Base-by-base conservation (phyloP, 2,888 invertebrate species). In the Dilophus febrilis region DNA sequence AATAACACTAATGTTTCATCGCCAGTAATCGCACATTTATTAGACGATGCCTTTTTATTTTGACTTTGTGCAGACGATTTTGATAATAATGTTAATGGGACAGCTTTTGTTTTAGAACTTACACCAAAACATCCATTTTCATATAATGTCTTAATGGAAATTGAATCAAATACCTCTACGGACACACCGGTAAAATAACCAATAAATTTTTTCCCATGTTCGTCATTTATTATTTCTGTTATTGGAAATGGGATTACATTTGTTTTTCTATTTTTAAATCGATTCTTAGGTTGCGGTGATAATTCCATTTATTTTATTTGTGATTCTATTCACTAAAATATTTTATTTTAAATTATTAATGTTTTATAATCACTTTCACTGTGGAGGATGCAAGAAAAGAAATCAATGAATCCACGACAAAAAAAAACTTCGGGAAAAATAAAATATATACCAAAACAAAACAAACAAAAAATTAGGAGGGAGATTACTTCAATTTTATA, bases 71-170 rank as follows among this genome's bases (percentile, higher is more conserved):
- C 55, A 39, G 63, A 61, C 45, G 51, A 59, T 34, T 50, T 51
- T 49, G 57, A 63, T 26, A 56, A 57, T 45, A 58, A 63, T n/a
- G n/a, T n/a, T 26, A 55, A 59, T 42, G 66, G 75, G 48, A 61
- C 64, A 17, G 71, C 68, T 29, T 73, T 66, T 0, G 79, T 78
- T 31, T 67, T 54, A 7, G 73, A 72, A 2, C 78, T 79, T 63
- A 82, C 83, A 1, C 85, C 85, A 60, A 78, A 85, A 54, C 69
- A 78, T 1, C 85, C 85, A 68, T 73, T 77, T 18, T 73, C 71
- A 52, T 77, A 69, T 12, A 85, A 51, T 5, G 66, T 59, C 45
- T 64, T 61, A 54, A 78, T 75, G 49, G 75, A 72, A 35, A 70
- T 65, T 1, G 59, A 53, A 45, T 76, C 66, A 33, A 57, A 62